These are phyloP conservation scores for Drosophila grimshawi DNA, from an alignment of 1,140 invertebrate species.

Conservation along the genomic window DNA sequence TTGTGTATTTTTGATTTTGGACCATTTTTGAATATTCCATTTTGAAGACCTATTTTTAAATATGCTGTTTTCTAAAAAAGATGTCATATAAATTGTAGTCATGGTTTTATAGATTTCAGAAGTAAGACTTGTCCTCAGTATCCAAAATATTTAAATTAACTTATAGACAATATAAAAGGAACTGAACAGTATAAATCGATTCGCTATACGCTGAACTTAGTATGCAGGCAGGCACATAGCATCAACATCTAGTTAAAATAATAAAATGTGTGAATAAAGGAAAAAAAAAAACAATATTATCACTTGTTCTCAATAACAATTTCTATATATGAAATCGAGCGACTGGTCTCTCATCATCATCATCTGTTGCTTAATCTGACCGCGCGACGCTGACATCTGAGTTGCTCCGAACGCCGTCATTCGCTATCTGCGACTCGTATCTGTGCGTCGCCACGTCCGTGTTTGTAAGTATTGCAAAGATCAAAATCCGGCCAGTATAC, in stretches of 20 bases:
- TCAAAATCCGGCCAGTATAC: slow-evolving; percentile 68
- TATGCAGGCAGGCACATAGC: slow-evolving; percentile 29
- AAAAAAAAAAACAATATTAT: slow-evolving; percentile 80
- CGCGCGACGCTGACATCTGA: slow-evolving; percentile 56
- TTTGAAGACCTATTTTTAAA: too few species aligned
- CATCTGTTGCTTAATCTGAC: slow-evolving; percentile 73
- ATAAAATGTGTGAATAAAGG: neutral
- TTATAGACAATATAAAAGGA: too few species aligned
- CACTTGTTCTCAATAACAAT: slow-evolving; percentile 84
- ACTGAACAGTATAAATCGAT: too few species aligned
- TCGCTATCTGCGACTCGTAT: slow-evolving; percentile 67
- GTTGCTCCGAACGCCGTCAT: slow-evolving; percentile 36
- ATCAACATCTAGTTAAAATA: slow-evolving; percentile 84
- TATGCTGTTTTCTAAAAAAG: too few species aligned
- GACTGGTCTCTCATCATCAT: slow-evolving; percentile 10
- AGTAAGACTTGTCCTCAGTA: too few species aligned
- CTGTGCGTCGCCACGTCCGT: slow-evolving; percentile 65
- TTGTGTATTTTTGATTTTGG: too few species aligned
- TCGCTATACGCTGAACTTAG: neutral
- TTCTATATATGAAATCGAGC: slow-evolving; percentile 55
- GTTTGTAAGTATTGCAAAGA: slow-evolving; percentile 68
- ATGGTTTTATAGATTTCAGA: too few species aligned
- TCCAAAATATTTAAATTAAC: too few species aligned
- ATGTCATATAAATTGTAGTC: too few species aligned
- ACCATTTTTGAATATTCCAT: too few species aligned